phyloP scores from a whole-genome alignment of 2,797 vertebrate genomes.

The Lophotriccus pileatus region DNA sequence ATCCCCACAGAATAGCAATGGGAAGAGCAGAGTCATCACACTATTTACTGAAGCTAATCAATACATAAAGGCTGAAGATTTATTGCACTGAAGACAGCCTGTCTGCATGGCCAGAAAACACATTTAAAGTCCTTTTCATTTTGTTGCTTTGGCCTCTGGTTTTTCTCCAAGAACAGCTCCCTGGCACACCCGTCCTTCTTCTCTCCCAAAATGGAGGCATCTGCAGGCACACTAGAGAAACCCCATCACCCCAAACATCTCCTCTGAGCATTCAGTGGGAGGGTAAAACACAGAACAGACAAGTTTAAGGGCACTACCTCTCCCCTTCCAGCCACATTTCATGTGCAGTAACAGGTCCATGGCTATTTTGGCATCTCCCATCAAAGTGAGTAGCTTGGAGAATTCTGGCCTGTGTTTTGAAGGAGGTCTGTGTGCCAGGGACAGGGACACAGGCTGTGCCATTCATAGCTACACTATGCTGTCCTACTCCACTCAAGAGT shows the following conservation, averaged over 20 bases:
- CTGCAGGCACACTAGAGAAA: not conserved
- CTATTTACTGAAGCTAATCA: conserved; percentile 43
- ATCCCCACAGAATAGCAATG: not conserved
- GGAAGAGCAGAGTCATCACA: conserved; percentile 6
- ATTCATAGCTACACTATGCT: not conserved
- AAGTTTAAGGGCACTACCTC: not conserved
- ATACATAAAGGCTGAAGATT: conserved; percentile 43
- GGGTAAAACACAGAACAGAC: not conserved
- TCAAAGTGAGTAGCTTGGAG: not conserved
- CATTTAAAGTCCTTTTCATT: conserved; percentile 30
- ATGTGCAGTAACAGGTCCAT: accelerated
- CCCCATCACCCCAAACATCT: not conserved
- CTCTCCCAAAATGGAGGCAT: not conserved
- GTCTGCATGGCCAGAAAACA: conserved; percentile 20
- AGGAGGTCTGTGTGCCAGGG: not conserved
- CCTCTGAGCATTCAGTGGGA: not conserved
- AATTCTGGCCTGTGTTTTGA: not conserved
- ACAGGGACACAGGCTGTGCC: not conserved
- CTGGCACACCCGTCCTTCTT: not conserved
- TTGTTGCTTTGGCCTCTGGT: not conserved
- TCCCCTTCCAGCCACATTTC: not conserved
- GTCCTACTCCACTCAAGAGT: not conserved
- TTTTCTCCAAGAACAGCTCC: not conserved
- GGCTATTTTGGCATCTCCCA: not conserved
- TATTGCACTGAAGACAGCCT: conserved; percentile 28